A percentile compares a stretch with the other conserved stretches of the same genome.
Conservation (phyloP, 2,888 invertebrate species). For the Halocaridina rubra region DNA sequence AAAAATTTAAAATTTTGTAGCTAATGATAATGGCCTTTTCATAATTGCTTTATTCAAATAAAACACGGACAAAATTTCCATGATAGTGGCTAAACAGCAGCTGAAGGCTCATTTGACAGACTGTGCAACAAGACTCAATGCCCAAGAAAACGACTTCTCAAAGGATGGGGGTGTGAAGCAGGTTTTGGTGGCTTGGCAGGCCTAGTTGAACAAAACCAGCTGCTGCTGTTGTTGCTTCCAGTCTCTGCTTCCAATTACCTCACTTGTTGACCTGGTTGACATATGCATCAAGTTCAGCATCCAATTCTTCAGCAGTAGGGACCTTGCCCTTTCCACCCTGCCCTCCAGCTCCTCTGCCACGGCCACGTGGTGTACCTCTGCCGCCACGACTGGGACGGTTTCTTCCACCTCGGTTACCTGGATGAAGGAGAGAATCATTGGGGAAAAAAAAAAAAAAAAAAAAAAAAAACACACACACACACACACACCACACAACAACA, state of each 20-base stretch:
- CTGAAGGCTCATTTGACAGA: too few species aligned
- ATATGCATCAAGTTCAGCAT: conserved; percentile 95
- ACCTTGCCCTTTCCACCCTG: conserved; percentile 71
- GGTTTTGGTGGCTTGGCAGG: not conserved
- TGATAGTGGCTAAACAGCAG: too few species aligned
- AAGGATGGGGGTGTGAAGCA: too few species aligned
- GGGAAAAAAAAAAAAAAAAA: not conserved
- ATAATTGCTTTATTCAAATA: too few species aligned
- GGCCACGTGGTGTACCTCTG: conserved; percentile 62
- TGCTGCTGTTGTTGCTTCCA: not conserved
- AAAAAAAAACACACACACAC: too few species aligned
- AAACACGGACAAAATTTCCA: too few species aligned
- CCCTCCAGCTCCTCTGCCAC: conserved; percentile 65
- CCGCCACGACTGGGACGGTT: conserved; percentile 33
- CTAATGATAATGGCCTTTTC: too few species aligned
- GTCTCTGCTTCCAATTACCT: conserved; percentile 35
- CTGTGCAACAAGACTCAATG: too few species aligned
- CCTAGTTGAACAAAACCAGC: not conserved
- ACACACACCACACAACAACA: too few species aligned
- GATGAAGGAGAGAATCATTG: too few species aligned
- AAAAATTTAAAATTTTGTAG: too few species aligned
- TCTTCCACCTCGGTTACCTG: conserved; percentile 66
- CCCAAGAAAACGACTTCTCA: too few species aligned
- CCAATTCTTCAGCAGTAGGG: conserved; percentile 93
- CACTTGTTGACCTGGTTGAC: conserved; percentile 75